Evolutionary conservation across 2,797 vertebrate species (phyloP).

Genomic region (Hirundo rustica): DNA sequence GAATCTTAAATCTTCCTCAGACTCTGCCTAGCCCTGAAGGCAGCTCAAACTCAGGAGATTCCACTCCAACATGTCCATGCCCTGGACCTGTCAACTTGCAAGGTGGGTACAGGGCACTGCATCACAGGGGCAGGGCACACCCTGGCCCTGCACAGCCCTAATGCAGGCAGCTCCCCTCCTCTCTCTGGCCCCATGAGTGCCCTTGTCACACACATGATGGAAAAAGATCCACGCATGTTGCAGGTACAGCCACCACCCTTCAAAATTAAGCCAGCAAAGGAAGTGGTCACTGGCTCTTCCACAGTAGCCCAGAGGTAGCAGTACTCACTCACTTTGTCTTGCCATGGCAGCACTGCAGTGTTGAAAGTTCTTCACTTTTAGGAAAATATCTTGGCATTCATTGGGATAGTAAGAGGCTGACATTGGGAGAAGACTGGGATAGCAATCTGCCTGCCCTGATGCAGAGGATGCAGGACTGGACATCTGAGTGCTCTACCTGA

Average conservation of each 20-base stretch:
- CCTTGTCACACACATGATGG: not conserved
- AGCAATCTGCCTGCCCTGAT: not conserved
- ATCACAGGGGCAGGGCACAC: fast-evolving
- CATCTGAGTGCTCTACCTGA: not conserved
- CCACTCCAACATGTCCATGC: not conserved
- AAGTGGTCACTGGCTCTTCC: not conserved
- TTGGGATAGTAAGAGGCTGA: not conserved
- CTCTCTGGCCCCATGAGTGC: not conserved
- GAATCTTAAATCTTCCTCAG: not conserved
- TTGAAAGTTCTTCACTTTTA: not conserved
- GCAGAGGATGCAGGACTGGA: not conserved
- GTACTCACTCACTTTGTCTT: not conserved
- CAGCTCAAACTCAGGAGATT: not conserved
- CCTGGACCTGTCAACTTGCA: not conserved
- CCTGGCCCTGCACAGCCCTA: not conserved
- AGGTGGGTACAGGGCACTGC: fast-evolving
- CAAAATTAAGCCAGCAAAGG: fast-evolving
- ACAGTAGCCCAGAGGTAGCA: fast-evolving
- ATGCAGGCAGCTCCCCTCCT: not conserved
- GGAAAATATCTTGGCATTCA: not conserved
- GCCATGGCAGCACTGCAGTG: not conserved
- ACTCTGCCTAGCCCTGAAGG: not conserved
- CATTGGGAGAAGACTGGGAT: not conserved
- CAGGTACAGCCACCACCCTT: not conserved
- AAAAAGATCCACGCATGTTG: not conserved